Evolutionary conservation across 1,140 invertebrate species (phyloP), one percentile per base, ranked within the genome.

Genomic region (Oncopeltus fasciatus): DNA sequence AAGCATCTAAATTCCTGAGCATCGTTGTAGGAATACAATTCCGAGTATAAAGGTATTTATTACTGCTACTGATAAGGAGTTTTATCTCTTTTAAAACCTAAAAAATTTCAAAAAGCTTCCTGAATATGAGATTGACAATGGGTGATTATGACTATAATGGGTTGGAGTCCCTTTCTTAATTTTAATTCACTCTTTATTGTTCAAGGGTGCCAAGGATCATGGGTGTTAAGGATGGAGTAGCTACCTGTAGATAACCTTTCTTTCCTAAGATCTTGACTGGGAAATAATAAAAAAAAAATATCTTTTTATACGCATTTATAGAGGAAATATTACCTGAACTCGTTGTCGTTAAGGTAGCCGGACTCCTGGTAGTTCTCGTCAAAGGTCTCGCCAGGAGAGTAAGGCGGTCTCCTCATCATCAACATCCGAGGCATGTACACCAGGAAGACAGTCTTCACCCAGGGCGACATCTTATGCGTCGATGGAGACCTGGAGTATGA

Each of bases 401-500:
- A 92, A 59, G 87, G 87, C 0, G 89, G 90, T 59, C 90, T 77
- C 58, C 87, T 79, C 88, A 95, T 94, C 78, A 90, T 87, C 61
- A 95, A 77, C 16, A 93, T 73, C 62, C 87, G 82, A 11, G 92
- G 92, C 85, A 95, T 90, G 69, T 90, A 82, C 68, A 90, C 82
- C 9, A 95, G 77, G 75, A 97, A 97, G 60, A 96, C 77, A 69
- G 84, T 83, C 70, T 85, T 84, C 66, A 93, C 86, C 83, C 87
- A 86, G 0, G 88, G 87, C 0, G 90, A 88, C 91, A 97, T 95
- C 66, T 87, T 89, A 75, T 99, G 95, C 0, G 95, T 98, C 12
- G 94, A 92, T 26, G 96, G 94, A 3, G 94, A 97, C 71, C 90
- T 92, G 70, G 61, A 68, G 61, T 26, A 63, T n/a, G n/a, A n/a